Evolutionary conservation across 2,113 vertebrate genomes (phyloP), one percentile per base, ranked within the genome.

Genomic region (Oreochromis niloticus): DNA sequence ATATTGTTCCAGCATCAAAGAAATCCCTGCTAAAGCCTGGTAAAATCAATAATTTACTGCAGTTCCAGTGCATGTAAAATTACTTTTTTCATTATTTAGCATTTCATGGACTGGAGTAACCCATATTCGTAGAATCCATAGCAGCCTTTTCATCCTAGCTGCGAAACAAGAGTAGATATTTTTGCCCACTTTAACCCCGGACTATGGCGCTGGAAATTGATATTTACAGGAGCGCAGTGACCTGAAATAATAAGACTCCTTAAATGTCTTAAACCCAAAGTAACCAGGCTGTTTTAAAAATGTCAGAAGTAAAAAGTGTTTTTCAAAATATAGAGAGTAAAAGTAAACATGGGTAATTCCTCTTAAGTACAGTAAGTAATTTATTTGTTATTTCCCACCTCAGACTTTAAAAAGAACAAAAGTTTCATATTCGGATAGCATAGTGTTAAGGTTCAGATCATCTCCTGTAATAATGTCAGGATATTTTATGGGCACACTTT

Each of bases 11-110:
- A 87, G 52, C n/a, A 36, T 91, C 68, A 85, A 36, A 73, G 55
- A 30, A 32, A 68, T 61, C 46, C 63, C 57, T 57, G 66, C 48
- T 66, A 19, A 87, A 84, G 75, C 54, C 56, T 54, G 52, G 19
- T 34, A 3, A 52, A 56, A 90, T 91, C 81, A 88, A 92, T 93
- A 83, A 93, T 93, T 93, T 16, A 92, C 83, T 71, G 27, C 75
- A 73, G 50, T 81, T 61, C 54, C 80, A 86, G 32, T 59, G 81
- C 46, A 88, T 85, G 56, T 78, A 50, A 88, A 80, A 90, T 83
- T 59, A 56, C 46, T 81, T 79, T 84, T 61, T 87, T 81, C 78
- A 91, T 85, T 79, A 90, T 89, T 92, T 82, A 93, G 32, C 22
- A 82, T 85, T 48, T 87, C 55, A 36, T 34, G 48, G 57, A 87